Evolutionary conservation across 2,797 vertebrate genomes (phyloP), one percentile per base, ranked within the genome.

Genomic region (Glossophaga mutica): DNA sequence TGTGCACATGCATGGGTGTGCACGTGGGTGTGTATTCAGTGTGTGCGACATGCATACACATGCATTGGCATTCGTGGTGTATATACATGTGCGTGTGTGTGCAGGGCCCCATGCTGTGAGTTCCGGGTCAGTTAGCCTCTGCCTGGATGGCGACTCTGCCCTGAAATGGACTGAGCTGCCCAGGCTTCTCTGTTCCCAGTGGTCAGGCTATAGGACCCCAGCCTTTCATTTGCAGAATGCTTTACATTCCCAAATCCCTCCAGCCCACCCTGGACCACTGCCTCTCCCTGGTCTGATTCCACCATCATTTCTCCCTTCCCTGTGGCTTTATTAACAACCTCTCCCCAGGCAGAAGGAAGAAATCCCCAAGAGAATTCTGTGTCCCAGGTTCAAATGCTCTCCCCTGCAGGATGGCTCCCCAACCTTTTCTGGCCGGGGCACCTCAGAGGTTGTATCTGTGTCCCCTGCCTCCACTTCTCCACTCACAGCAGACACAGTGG

Each of bases 31-130:
- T 15, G 32, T 37, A 37, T 32, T 52, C 9, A 44, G 48, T 11
- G 10, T n/a, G 46, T 50, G 62, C 70, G 62, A 9, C 34, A 10
- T 50, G 48, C 21, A 2, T 11, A 4, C 3, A 21, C 12, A 6
- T 6, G 10, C 42, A 10, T 32, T 46, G 4, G 29, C n/a, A 48
- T 34, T 22, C 4, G 6, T 22, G 26, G n/a, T 48, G 22, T 39
- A 15, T 0, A 4, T 57, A 3, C 1, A 0, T 21, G 22, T 44
- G 48, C 0, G 1, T 16, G 24, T 55, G 65, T 16, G 32, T 52
- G 29, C 42, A 50, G 24, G 34, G 59, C n/a, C 21, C 55, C 39
- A 29, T 44, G 19, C 2, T 96, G 10, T 71, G 79, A 52, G 52
- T 73, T 48, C 26, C 2, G 1, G 57, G 59, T 87, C 34, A 55